These are phyloP conservation scores for human DNA, from an alignment of 2,113 vertebrate genomes.

Conservation along the genomic window GRCh38 chr7:138863501-138864000, in stretches of 20 bases:
- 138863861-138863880: neutral
- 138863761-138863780: neutral
- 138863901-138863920: neutral
- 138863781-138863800: neutral
- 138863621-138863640: neutral
- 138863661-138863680: neutral
- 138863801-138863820: neutral
- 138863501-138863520: neutral
- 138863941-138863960: neutral
- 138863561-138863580: neutral
- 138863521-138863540: neutral
- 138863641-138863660: neutral
- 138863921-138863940: neutral
- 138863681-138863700: neutral
- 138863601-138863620: neutral
- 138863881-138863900: neutral
- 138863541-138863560: neutral
- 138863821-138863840: neutral
- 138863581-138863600: neutral
- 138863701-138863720: too few relatives aligned
- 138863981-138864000: neutral
- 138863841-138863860: neutral
- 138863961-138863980: neutral
- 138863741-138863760: accelerated
- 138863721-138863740: accelerated